Conservation (phyloP, 1,140 invertebrate genomes). For the Potamilus streckersoni region DNA sequence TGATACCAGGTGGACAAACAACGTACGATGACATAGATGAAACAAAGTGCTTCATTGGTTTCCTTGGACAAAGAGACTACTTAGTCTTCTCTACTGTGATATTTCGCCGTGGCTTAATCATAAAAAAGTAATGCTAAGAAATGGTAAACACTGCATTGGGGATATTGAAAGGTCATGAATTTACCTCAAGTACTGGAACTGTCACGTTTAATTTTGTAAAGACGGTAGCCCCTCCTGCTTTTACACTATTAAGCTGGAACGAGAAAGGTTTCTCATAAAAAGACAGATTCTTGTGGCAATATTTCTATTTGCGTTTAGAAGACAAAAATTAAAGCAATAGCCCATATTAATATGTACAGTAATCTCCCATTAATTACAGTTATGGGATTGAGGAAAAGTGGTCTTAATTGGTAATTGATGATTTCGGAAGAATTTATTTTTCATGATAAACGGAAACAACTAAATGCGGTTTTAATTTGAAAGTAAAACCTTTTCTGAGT, state of each 20-base stretch:
- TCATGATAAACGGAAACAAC: too few species aligned
- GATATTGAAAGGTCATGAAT: neutral
- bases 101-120: too few species aligned
- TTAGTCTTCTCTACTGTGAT: too few species aligned
- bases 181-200: slow-evolving; percentile 49
- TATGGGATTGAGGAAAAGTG: neutral
- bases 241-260: slow-evolving; percentile 90
- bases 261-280: slow-evolving; percentile 12
- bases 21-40: too few species aligned
- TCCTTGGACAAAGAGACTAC: too few species aligned
- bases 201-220: slow-evolving; percentile 83
- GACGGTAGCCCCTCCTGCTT: slow-evolving; percentile 93
- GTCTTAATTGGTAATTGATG: neutral
- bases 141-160: too few species aligned
- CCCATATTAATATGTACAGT: slow-evolving; percentile 52
- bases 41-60: too few species aligned
- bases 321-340: neutral
- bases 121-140: too few species aligned
- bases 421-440: neutral
- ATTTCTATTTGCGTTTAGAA: neutral
- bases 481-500: too few species aligned
- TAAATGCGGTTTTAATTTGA: too few species aligned
- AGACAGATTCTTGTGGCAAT: neutral
- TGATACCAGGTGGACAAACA: too few species aligned
- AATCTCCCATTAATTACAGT: slow-evolving; percentile 14